Percentiles rank a stretch among this genome's conserved stretches.
Conservation (phyloP, 2,113 vertebrate genomes). For the Megaceryle maxima region DNA sequence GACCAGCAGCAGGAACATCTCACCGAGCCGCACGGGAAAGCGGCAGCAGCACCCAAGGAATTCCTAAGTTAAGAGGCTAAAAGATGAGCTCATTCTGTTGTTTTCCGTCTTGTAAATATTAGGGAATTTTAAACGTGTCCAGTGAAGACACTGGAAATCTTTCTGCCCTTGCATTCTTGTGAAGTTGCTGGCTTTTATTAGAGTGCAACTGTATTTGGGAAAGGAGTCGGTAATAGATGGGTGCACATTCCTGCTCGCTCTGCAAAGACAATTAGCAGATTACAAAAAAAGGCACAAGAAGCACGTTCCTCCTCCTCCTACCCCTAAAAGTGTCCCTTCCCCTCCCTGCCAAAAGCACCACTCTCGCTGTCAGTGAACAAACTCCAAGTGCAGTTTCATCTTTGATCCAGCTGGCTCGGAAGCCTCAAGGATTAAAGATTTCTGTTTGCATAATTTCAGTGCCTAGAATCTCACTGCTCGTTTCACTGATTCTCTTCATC, state of each 20-base stretch:
- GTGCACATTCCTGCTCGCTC: slow-evolving; percentile 19
- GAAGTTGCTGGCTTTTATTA: background rate
- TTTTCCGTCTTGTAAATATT: background rate
- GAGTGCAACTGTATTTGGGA: slow-evolving; percentile 16
- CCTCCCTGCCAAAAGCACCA: background rate
- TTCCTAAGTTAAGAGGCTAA: background rate
- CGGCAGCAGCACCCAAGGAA: fast-evolving
- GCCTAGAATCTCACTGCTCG: background rate
- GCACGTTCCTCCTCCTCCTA: slow-evolving; percentile 8
- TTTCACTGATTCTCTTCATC: slow-evolving; percentile 8
- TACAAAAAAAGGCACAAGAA: slow-evolving; percentile 54
- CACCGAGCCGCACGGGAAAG: fast-evolving
- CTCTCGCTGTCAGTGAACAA: slow-evolving; percentile 9
- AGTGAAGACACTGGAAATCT: background rate
- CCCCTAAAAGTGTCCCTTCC: slow-evolving; percentile 36
- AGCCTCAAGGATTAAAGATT: slow-evolving; percentile 30
- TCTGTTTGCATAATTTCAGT: slow-evolving; percentile 42
- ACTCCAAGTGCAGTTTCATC: slow-evolving; percentile 24
- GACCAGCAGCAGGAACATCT: background rate
- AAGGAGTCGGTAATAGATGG: background rate
- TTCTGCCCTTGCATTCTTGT: background rate
- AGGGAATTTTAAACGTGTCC: background rate
- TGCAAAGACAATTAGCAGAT: slow-evolving; percentile 37
- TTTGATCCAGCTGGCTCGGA: slow-evolving; percentile 41
- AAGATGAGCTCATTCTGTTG: background rate